Base-by-base conservation (phyloP, 2,797 vertebrate genomes). In the Trematomus bernacchii region DNA sequence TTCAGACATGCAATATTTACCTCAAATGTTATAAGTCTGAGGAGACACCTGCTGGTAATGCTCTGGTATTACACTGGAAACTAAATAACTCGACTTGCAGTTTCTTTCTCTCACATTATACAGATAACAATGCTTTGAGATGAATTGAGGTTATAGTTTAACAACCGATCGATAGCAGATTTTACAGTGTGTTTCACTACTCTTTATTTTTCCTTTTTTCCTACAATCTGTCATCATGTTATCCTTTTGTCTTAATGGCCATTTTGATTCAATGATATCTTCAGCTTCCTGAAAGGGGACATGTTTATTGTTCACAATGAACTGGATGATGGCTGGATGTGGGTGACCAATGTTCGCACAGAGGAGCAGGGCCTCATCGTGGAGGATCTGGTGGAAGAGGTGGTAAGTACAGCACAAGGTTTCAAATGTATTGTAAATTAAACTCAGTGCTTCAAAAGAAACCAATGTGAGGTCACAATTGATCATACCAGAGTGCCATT, bases 251-350 rank as follows among this genome's bases (percentile, higher is more conserved):
- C 14, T 10, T 19, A 15, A 73, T 66, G 27, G 48, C 2, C 13
- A 12, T 73, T 72, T 79, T 70, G 19, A 58, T n/a, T 57, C 40
- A 0, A 10, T 66, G 71, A 19, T 66, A 3, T 55, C 33, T 48
- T 14, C 90, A 99, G 98, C 96, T 99, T 99, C 92, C 95, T 99
- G 87, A 99, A 99, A 96, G 98, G 97, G 91, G 98, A 99, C 90
- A 99, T 99, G 97, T 99, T 99, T 95, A 99, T 99, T 93, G 98
- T 99, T 93, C 98, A 98, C 93, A 99, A 99, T 27, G 98, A 99
- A 93, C 94, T 99, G 93, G 98, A 99, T 76, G 98, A 99, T 86
- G 98, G 98, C 79, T 99, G 98, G 98, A 98, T 99, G 97, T 99
- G 98, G 98, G 98, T 98, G 84, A 97, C 97, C 83, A 99, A 99